Percentiles rank a stretch among this genome's conserved stretches.
Evolutionary conservation across 2,113 vertebrate genomes (phyloP).

Genomic region (Stegastes partitus): DNA sequence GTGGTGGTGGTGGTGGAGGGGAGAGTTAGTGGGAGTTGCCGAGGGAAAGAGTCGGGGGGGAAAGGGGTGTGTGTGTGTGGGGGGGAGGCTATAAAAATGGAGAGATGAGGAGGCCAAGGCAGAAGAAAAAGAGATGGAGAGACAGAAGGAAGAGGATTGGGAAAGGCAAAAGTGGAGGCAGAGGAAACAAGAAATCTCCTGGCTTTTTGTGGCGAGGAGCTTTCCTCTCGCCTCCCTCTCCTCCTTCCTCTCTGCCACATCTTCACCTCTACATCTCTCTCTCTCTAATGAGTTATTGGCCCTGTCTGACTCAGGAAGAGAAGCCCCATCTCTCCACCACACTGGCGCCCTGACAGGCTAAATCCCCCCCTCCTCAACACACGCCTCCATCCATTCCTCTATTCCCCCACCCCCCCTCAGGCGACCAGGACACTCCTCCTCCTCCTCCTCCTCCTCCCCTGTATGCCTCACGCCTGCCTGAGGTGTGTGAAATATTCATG

Average conservation of each 20-base stretch:
- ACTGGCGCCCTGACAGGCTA: constrained; percentile 77
- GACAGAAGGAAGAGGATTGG: constrained; percentile 29
- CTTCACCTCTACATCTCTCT: constrained; percentile 65
- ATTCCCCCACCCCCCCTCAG: constrained; percentile 15
- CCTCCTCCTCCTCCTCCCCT: constrained; percentile 26
- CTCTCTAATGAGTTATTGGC: constrained; percentile 82
- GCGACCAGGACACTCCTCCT: constrained; percentile 53
- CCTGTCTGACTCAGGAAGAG: constrained; percentile 78
- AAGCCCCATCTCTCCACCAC: constrained; percentile 77
- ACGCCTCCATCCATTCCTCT: neutral
- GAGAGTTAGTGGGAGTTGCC: constrained; percentile 63
- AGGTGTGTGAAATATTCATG: constrained; percentile 81
- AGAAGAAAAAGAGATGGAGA: constrained; percentile 34
- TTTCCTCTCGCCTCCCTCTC: constrained; percentile 48
- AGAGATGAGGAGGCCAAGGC: constrained; percentile 53
- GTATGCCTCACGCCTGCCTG: constrained; percentile 51
- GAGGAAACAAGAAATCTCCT: constrained; percentile 46
- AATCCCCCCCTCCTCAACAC: constrained; percentile 55
- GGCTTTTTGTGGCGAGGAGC: constrained; percentile 33
- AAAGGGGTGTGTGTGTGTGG: constrained; percentile 15
- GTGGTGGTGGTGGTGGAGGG: constrained; percentile 20
- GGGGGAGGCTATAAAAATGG: constrained; percentile 48
- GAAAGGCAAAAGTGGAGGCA: constrained; percentile 28
- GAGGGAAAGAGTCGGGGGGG: constrained; percentile 54
- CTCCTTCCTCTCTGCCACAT: constrained; percentile 49